Evolutionary conservation across 2,797 vertebrate species (phyloP).

Genomic region (Brachyrhaphis roseni): DNA sequence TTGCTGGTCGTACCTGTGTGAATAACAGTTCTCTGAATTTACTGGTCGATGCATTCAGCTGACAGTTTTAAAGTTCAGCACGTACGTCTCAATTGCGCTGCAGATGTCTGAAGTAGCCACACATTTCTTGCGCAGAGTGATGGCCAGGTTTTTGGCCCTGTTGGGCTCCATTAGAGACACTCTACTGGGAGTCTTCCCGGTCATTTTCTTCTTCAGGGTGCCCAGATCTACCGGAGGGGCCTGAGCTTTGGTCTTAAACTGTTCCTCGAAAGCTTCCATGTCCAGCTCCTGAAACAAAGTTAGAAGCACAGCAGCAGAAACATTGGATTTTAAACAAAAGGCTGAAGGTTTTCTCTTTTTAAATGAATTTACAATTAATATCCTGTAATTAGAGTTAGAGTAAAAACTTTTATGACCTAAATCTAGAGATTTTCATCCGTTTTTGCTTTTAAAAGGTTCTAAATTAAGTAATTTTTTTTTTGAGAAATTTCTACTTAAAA

Average conservation of each 20-base stretch:
- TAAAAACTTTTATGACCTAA: not conserved
- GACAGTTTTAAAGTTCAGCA: not conserved
- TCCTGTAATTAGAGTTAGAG: not conserved
- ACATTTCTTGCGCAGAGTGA: slow-evolving; percentile 91
- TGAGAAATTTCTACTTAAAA: not conserved
- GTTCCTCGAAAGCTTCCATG: slow-evolving; percentile 92
- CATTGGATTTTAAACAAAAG: not conserved
- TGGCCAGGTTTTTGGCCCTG: slow-evolving; percentile 95
- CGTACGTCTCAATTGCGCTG: slow-evolving; percentile 86
- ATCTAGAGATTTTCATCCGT: not conserved
- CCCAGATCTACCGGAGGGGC: slow-evolving; percentile 76
- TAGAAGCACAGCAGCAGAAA: not conserved
- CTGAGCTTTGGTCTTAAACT: slow-evolving; percentile 95
- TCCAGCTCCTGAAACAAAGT: slow-evolving; percentile 85
- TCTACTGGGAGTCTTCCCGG: slow-evolving; percentile 84
- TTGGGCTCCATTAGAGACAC: slow-evolving; percentile 91
- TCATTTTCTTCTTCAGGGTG: slow-evolving; percentile 81
- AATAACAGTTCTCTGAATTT: not conserved
- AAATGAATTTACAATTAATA: not conserved
- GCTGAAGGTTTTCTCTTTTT: not conserved
- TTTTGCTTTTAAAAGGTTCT: not conserved
- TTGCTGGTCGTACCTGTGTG: slow-evolving; percentile 86
- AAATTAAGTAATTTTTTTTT: not conserved
- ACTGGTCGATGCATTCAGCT: fast-evolving
- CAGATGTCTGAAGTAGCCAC: slow-evolving; percentile 87